phyloP scores from a whole-genome alignment of 1,140 invertebrate species.

The Drosophila teissieri region DNA sequence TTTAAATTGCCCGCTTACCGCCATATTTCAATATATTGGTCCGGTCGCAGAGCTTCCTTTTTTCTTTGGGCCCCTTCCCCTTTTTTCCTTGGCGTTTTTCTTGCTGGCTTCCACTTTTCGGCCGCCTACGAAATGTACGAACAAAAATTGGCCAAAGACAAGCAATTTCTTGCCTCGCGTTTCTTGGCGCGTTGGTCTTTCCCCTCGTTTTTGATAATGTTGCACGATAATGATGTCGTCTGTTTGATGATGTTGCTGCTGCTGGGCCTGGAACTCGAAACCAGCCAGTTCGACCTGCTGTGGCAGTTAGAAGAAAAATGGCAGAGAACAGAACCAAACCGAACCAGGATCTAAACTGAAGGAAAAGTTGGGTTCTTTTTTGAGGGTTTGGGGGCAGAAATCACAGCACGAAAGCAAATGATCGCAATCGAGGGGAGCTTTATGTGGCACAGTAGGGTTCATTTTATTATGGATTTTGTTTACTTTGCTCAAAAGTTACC shows the following conservation, averaged over 20 bases:
- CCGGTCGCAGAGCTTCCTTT: neutral
- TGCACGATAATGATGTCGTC: conserved; percentile 82
- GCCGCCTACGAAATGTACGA: conserved; percentile 59
- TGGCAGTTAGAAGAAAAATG: conserved; percentile 23
- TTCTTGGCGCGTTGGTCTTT: conserved; percentile 28
- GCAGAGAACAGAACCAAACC: conserved; percentile 3
- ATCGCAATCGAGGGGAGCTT: conserved; percentile 66
- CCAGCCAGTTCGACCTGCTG: conserved; percentile 33
- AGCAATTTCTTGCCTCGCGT: conserved; percentile 64
- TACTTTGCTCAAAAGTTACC: neutral
- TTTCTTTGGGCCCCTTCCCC: no score
- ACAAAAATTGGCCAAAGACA: conserved; percentile 50
- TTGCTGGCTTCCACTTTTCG: conserved; percentile 43
- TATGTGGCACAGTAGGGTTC: neutral
- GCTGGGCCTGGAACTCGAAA: conserved; percentile 19
- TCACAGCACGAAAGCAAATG: conserved; percentile 80
- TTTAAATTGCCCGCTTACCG: conserved; percentile 82
- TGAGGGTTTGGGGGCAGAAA: conserved; percentile 65
- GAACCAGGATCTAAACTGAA: conserved; percentile 57
- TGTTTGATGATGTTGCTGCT: conserved; percentile 74
- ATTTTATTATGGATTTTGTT: neutral
- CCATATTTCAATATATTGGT: conserved; percentile 81
- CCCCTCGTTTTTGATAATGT: conserved; percentile 61
- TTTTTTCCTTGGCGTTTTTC: neutral
- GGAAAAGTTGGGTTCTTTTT: conserved; percentile 47